phyloP scores from a whole-genome alignment of 1,140 invertebrate species.

The Magallana ariakensis region DNA sequence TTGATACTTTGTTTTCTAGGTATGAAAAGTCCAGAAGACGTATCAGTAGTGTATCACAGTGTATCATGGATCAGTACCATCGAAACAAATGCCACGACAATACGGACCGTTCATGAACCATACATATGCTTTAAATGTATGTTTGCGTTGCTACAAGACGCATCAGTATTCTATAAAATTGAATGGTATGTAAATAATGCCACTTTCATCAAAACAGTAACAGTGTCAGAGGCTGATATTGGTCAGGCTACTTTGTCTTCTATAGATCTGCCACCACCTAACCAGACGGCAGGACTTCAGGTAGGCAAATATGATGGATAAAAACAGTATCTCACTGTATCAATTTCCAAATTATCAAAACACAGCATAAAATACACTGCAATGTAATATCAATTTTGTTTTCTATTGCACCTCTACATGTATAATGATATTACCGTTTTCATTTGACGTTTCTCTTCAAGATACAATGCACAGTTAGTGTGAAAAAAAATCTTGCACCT shows the following conservation, averaged over 20 bases:
- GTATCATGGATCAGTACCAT: background rate
- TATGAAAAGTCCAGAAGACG: background rate
- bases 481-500: too few relatives aligned
- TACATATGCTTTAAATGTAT: background rate
- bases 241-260: background rate
- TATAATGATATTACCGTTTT: too few relatives aligned
- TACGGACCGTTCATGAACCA: background rate
- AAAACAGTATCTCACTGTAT: too few relatives aligned
- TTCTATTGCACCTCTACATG: too few relatives aligned
- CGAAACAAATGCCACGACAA: background rate
- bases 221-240: background rate
- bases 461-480: too few relatives aligned
- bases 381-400: too few relatives aligned
- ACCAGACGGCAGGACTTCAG: background rate
- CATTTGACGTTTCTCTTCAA: too few relatives aligned
- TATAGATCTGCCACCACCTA: background rate
- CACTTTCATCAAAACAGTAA: background rate
- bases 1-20: too few relatives aligned
- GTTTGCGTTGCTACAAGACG: background rate
- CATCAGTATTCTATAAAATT: background rate
- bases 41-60: background rate
- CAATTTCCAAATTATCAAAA: too few relatives aligned
- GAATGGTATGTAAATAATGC: background rate
- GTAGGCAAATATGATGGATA: background rate
- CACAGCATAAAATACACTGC: too few relatives aligned